Evolutionary conservation across 2,797 vertebrate genomes (phyloP).

Genomic region (Pyrocephalus nanus): DNA sequence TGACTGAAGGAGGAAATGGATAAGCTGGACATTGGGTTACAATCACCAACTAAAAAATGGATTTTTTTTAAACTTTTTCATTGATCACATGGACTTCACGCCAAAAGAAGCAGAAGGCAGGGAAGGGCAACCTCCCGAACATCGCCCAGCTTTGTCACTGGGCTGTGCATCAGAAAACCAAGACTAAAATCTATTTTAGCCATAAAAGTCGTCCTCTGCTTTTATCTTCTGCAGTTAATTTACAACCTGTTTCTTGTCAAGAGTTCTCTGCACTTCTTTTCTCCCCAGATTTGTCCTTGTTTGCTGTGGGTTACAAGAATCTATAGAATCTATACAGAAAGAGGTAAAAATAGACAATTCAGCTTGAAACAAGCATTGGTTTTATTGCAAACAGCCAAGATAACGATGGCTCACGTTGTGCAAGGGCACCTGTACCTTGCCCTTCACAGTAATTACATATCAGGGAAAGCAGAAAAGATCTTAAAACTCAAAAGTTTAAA

Average conservation of each 20-base stretch:
- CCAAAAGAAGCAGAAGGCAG: background rate
- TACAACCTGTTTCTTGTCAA: background rate
- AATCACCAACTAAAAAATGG: background rate
- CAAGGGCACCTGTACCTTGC: background rate
- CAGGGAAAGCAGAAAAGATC: background rate
- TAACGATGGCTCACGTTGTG: background rate
- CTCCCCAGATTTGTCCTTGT: background rate
- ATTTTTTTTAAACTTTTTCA: background rate
- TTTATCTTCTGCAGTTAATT: background rate
- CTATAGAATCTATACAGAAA: background rate
- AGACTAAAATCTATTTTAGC: background rate
- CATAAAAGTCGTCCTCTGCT: background rate
- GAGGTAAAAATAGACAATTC: background rate
- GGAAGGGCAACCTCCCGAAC: background rate
- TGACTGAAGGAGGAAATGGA: background rate
- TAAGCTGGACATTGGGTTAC: background rate
- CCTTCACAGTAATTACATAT: background rate
- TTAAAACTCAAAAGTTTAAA: background rate
- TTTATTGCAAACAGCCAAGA: background rate
- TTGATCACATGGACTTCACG: background rate
- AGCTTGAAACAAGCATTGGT: background rate
- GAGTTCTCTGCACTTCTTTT: background rate
- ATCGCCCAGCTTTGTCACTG: background rate
- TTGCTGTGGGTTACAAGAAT: background rate
- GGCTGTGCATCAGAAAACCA: background rate